Percentiles rank a stretch among this genome's conserved stretches.
These are phyloP conservation scores for Drosophila rubida DNA, from an alignment of 2,888 invertebrate genomes.

Conservation along the genomic window DNA sequence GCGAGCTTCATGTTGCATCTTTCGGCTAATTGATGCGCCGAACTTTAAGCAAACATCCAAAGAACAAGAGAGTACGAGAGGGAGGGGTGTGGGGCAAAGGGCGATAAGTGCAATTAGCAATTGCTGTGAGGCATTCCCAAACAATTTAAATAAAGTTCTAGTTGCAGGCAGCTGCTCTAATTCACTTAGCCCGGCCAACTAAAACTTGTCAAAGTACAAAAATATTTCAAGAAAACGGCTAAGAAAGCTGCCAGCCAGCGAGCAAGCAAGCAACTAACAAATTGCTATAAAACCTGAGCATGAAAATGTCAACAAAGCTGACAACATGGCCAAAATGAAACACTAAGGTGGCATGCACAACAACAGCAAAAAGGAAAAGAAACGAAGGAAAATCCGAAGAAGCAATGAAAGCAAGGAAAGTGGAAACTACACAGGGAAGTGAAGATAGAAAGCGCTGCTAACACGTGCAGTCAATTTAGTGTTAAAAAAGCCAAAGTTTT, in stretches of 20 bases:
- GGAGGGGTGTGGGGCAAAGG: neutral
- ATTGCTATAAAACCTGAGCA: constrained; percentile 50
- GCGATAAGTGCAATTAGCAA: constrained; percentile 20
- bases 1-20: neutral
- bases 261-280: constrained; percentile 41
- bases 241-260: constrained; percentile 39
- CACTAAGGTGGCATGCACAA: constrained; percentile 3
- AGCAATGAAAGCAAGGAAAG: neutral
- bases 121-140: constrained; percentile 52
- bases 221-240: constrained; percentile 41
- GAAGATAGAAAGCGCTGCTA: constrained; percentile 1
- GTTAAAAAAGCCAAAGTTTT: constrained; percentile 59
- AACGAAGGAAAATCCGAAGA: neutral
- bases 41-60: constrained; percentile 48
- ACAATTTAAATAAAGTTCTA: constrained; percentile 64
- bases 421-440: neutral
- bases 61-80: neutral
- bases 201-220: constrained; percentile 56
- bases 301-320: constrained; percentile 64
- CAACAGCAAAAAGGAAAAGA: neutral
- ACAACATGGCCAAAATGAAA: constrained; percentile 30
- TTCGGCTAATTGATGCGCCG: constrained; percentile 54
- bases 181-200: constrained; percentile 54
- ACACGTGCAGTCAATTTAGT: constrained; percentile 57
- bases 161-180: constrained; percentile 60